Evolutionary conservation across 23 tunicate species (phyloP).

Genomic region (Aplidium turbinatum): DNA sequence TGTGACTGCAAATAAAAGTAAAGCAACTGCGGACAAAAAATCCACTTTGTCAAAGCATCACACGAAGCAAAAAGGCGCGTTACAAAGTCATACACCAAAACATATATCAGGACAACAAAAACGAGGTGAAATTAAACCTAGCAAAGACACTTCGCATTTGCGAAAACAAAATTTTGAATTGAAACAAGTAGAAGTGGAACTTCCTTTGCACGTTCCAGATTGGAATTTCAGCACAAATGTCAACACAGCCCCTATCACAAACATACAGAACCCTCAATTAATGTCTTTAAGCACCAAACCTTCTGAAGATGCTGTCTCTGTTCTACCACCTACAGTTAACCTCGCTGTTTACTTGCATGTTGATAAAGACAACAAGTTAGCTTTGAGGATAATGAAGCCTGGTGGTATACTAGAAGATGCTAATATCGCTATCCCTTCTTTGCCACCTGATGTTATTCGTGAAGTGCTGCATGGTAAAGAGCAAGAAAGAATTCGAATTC

Average conservation of each 20-base stretch:
- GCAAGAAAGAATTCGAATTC: slow-evolving; percentile 19
- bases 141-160: not conserved
- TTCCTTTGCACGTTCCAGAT: too few species aligned
- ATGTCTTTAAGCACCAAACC: slow-evolving; percentile 48
- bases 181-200: too few species aligned
- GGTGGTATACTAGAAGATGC: not conserved
- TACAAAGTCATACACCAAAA: too few species aligned
- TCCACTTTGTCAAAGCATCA: too few species aligned
- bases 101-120: not conserved
- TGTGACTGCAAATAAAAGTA: not conserved
- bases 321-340: slow-evolving; percentile 21
- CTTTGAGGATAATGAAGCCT: not conserved
- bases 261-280: slow-evolving; percentile 23
- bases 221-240: slow-evolving; percentile 83
- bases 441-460: slow-evolving; percentile 5
- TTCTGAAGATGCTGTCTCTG: slow-evolving; percentile 20
- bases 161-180: too few species aligned
- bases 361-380: not conserved
- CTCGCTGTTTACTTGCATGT: not conserved
- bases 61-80: too few species aligned
- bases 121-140: not conserved
- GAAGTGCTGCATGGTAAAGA: not conserved
- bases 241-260: slow-evolving; percentile 45
- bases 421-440: not conserved
- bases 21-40: too few species aligned